Evolutionary conservation across 2,888 invertebrate species (phyloP).

Genomic region (Colostygia pectinataria): DNA sequence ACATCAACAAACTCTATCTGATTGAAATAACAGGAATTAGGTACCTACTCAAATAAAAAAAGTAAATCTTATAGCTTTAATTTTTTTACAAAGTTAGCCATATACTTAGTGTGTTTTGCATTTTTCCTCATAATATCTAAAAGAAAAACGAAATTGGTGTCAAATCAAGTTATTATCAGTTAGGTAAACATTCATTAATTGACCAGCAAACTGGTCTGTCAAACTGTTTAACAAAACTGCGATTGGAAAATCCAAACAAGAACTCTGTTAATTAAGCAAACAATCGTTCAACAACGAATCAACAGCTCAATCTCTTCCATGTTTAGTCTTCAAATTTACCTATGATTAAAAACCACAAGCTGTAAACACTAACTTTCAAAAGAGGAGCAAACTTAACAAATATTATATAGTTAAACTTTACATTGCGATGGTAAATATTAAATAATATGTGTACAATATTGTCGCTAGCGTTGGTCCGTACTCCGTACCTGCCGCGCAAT

Average conservation of each 20-base stretch:
- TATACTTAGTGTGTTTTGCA: no score
- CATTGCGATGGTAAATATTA: constrained; percentile 79
- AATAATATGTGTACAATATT: constrained; percentile 79
- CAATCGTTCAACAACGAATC: constrained; percentile 41
- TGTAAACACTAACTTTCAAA: constrained; percentile 76
- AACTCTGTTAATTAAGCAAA: constrained; percentile 38
- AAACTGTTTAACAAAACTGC: constrained; percentile 32
- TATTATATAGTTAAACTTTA: constrained; percentile 80
- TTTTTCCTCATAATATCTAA: neutral
- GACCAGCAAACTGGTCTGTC: constrained; percentile 28
- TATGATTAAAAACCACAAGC: constrained; percentile 76
- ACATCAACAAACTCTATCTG: no score
- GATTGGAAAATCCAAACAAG: constrained; percentile 33
- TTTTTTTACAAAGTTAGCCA: no score
- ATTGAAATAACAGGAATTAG: no score
- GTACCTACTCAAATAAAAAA: no score
- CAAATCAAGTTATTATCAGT: constrained; percentile 12
- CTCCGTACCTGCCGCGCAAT: constrained; percentile 70
- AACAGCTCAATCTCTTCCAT: constrained; percentile 49
- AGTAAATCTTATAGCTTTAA: no score
- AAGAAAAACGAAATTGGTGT: neutral
- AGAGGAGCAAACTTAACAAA: constrained; percentile 79
- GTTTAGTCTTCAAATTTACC: constrained; percentile 74
- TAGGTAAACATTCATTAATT: constrained; percentile 22
- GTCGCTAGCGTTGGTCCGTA: constrained; percentile 68